Percentiles rank a stretch among this genome's conserved stretches.
Evolutionary conservation across 1,140 invertebrate species (phyloP).

Genomic region (Penaeus japonicus): DNA sequence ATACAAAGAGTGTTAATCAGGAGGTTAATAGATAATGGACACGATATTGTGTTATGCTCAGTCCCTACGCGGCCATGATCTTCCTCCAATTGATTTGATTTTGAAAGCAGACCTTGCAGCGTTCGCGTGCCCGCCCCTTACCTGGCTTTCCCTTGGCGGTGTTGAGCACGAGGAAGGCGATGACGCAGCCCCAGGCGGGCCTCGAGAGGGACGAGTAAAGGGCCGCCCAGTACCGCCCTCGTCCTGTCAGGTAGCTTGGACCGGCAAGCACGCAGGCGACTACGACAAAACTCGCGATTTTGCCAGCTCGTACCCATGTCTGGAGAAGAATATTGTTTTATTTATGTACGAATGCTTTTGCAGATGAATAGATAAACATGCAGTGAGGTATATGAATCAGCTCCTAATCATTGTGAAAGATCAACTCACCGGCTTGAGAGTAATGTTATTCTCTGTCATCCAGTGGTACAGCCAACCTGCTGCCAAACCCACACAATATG

Average conservation of each 20-base stretch:
- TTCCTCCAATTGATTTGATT: too few relatives aligned
- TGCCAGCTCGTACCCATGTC: slow-evolving; percentile 16
- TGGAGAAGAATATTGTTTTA: background rate
- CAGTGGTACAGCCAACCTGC: slow-evolving; percentile 23
- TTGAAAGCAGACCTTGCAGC: too few relatives aligned
- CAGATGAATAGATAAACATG: too few relatives aligned
- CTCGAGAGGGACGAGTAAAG: slow-evolving; percentile 36
- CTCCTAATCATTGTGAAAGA: background rate
- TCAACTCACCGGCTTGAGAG: slow-evolving; percentile 10
- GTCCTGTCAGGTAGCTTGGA: background rate
- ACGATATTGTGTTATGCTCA: background rate
- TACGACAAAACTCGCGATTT: background rate
- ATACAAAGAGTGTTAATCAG: background rate
- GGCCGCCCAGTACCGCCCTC: slow-evolving; percentile 7
- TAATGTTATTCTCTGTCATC: slow-evolving; percentile 15
- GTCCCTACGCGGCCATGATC: background rate
- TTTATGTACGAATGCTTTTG: too few relatives aligned
- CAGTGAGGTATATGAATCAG: too few relatives aligned
- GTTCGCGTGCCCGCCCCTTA: background rate
- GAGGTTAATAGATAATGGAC: background rate
- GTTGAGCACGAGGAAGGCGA: slow-evolving; percentile 34
- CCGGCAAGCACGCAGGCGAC: slow-evolving; percentile 16
- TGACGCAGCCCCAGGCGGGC: slow-evolving; percentile 23
- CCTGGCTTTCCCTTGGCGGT: slow-evolving; percentile 28
- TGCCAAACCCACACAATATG: slow-evolving; percentile 31